A percentile compares a stretch with the other conserved stretches of the same genome.
Conservation (phyloP, 2,797 vertebrate species). For the Dicrostonyx torquatus region DNA sequence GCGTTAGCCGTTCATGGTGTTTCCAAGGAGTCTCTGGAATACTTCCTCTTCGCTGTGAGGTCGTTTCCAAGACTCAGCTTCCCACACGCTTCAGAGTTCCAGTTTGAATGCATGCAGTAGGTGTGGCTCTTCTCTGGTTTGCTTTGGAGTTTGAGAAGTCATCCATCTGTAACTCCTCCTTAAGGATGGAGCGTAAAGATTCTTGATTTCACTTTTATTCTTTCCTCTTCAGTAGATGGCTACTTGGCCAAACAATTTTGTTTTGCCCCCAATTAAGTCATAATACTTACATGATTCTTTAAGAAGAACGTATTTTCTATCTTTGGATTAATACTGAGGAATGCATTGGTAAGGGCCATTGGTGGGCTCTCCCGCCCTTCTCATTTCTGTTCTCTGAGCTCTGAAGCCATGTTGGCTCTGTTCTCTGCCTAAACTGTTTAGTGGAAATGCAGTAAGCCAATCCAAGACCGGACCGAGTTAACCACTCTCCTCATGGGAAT, state of each 20-base stretch:
- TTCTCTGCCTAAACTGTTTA: neutral
- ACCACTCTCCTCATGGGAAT: neutral
- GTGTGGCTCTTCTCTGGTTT: neutral
- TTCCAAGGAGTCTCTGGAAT: neutral
- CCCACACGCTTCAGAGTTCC: neutral
- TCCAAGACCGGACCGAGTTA: neutral
- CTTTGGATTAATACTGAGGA: neutral
- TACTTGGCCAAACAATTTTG: neutral
- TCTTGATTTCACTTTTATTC: neutral
- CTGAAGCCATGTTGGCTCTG: neutral
- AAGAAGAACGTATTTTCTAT: neutral
- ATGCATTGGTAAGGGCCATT: neutral
- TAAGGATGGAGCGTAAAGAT: neutral
- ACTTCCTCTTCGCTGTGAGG: conserved; percentile 28
- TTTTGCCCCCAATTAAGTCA: neutral
- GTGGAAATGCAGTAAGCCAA: neutral
- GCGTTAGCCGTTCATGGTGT: neutral
- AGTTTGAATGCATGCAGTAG: neutral
- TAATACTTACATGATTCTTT: neutral
- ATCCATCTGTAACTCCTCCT: neutral
- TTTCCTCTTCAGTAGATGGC: conserved; percentile 3
- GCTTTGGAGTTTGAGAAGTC: neutral
- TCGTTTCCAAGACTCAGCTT: conserved; percentile 2
- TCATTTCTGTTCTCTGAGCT: neutral
- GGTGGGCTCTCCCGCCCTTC: neutral